phyloP scores from a whole-genome alignment of 2,113 vertebrate species.

The Buteo buteo region DNA sequence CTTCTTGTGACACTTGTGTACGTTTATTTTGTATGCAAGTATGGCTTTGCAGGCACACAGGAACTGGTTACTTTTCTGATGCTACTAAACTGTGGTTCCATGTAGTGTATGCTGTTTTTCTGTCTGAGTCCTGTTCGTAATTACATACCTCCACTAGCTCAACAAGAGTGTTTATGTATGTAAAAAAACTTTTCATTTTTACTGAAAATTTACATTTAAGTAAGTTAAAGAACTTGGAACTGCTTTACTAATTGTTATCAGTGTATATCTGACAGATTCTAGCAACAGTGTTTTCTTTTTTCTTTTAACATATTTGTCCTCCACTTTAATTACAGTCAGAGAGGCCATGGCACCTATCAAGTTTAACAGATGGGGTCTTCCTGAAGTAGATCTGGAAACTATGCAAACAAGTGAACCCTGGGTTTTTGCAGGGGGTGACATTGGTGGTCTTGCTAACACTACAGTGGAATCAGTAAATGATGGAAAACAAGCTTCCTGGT shows the following conservation, averaged over 20 bases:
- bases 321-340: constrained; percentile 74
- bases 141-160: neutral
- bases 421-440: constrained; percentile 91
- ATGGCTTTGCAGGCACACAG: neutral
- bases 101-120: neutral
- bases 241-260: neutral
- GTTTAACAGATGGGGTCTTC: constrained; percentile 87
- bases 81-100: neutral
- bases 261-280: neutral
- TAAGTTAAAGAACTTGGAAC: neutral
- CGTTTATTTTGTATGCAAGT: rapidly evolving
- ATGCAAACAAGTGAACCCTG: constrained; percentile 92
- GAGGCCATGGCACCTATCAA: constrained; percentile 86
- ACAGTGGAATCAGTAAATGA: constrained; percentile 93
- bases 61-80: neutral
- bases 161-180: neutral
- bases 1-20: neutral
- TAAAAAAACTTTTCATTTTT: neutral
- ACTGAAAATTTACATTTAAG: neutral
- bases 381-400: constrained; percentile 86
- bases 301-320: neutral
- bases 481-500: constrained; percentile 94
- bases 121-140: neutral
- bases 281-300: neutral
- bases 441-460: constrained; percentile 88